Percentiles rank a stretch among this genome's conserved stretches.
Conservation (phyloP, 2,113 vertebrate species). For the Pelecanoides urinatrix region DNA sequence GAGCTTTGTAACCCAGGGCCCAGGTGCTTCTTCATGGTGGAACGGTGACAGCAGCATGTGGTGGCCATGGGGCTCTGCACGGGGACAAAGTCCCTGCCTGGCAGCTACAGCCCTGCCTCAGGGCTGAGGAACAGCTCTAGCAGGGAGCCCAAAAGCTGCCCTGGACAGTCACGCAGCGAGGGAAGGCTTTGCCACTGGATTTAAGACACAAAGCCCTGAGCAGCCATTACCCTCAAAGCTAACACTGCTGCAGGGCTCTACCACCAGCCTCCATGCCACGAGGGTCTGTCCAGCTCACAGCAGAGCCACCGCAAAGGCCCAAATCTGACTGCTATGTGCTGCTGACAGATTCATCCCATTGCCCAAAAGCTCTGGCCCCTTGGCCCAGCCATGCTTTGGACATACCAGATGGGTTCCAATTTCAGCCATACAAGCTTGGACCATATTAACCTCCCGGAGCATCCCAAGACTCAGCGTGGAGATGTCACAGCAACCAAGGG, state of each 20-base stretch:
- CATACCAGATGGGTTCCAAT: rapidly evolving
- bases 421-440: neutral
- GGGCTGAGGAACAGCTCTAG: neutral
- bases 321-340: neutral
- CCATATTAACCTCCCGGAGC: neutral
- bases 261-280: neutral
- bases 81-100: neutral
- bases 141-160: neutral
- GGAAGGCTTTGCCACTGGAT: neutral
- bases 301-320: neutral
- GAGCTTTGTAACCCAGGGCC: neutral
- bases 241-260: neutral
- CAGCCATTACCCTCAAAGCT: neutral
- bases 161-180: neutral
- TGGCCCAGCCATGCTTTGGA: neutral
- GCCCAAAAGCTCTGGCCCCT: neutral
- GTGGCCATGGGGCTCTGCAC: neutral
- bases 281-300: neutral
- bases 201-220: neutral
- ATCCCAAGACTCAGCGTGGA: neutral
- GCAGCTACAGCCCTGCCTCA: neutral
- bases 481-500: neutral
- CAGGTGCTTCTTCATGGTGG: neutral
- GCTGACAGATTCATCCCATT: neutral
- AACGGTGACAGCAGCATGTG: neutral